Evolutionary conservation across 2,113 vertebrate genomes (phyloP), one percentile per base, ranked within the genome.

Genomic region (Silurus asotus): DNA sequence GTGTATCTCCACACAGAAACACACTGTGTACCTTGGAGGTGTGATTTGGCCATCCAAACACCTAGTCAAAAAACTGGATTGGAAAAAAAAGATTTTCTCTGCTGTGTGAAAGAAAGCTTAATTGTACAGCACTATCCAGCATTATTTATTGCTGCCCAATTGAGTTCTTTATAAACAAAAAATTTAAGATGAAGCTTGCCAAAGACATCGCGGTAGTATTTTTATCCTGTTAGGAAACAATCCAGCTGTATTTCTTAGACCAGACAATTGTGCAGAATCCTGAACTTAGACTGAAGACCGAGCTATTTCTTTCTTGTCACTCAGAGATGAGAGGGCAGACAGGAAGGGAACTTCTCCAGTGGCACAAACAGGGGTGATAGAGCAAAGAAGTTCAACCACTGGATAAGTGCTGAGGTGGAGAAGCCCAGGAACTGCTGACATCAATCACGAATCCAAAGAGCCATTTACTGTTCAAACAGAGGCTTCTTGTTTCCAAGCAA

Each of bases 391-490:
- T 49, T 84, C 67, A 84, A 59, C 20, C 28, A 37, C 6, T 64
- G 58, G 65, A 48, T 61, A 25, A 81, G 69, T 14, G 49, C 62
- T 53, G 70, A 83, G 55, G 87, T 28, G 48, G 69, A 79, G 80
- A 83, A 64, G 77, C 56, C 83, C n/a, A 28, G 55, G 62, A 86
- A 59, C 55, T 49, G 84, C 13, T 10, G 62, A 89, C 74, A 55
- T n/a, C 14, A 86, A 37, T 80, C 79, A 49, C 72, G 84, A 85
- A 77, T 84, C 59, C 72, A 88, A 75, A 51, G 19, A 59, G n/a
- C n/a, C 59, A 51, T 59, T 82, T 53, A 48, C 20, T 65, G n/a
- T 85, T 78, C 61, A 78, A 81, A 56, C n/a, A 76, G 56, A 82
- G 62, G 20, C 67, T 53, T 51, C 13, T 45, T 62, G 55, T 84